Conservation (phyloP, 2,888 invertebrate genomes). For the Pachydiplax longipennis region DNA sequence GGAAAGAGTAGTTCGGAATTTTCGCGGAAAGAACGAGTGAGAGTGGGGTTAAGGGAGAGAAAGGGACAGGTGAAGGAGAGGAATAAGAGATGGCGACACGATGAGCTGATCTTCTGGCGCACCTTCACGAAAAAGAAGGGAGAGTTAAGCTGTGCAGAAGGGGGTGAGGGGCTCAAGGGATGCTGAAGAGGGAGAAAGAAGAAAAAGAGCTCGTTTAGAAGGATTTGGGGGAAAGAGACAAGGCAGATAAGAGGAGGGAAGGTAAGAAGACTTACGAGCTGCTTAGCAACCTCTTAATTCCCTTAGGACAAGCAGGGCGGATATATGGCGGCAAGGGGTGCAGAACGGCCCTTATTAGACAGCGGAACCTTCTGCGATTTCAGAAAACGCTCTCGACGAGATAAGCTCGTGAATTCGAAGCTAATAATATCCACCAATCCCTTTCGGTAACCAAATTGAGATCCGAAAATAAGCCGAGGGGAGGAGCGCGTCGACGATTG, state of each 20-base stretch:
- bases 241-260: neutral
- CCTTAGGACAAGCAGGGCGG: neutral
- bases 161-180: neutral
- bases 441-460: too few species aligned
- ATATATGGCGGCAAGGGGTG: neutral
- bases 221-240: neutral
- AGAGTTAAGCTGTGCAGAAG: neutral
- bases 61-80: neutral
- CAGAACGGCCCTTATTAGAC: neutral
- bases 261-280: slow-evolving; percentile 21
- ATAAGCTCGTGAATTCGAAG: neutral
- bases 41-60: neutral
- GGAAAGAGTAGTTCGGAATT: neutral
- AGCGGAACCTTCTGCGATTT: neutral
- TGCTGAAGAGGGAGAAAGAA: neutral
- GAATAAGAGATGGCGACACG: neutral
- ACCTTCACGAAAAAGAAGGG: neutral
- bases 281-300: slow-evolving; percentile 43
- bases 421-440: neutral
- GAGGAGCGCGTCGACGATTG: too few species aligned
- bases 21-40: neutral
- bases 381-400: neutral
- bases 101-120: neutral
- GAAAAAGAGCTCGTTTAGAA: neutral
- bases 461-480: too few species aligned